Conservation (phyloP, 2,113 vertebrate genomes). For the Phylloscopus whistleri region DNA sequence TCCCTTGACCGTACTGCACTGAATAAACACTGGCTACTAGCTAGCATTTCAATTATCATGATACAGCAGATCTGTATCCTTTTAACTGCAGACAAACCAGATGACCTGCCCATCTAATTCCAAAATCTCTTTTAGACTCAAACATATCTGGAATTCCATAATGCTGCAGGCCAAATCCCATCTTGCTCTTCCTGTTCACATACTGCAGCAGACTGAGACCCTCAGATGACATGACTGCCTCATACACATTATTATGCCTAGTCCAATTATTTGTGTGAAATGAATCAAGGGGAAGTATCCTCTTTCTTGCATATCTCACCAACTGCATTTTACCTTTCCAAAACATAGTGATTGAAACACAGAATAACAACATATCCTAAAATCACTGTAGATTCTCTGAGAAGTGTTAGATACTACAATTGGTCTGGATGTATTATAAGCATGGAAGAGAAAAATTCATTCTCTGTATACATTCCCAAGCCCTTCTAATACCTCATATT, state of each 20-base stretch:
- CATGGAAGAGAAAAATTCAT: background rate
- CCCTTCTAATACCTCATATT: background rate
- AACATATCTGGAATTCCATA: background rate
- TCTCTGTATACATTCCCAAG: background rate
- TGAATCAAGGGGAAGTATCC: background rate
- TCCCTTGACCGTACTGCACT: background rate
- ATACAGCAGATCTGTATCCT: background rate
- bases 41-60: background rate
- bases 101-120: background rate
- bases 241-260: background rate
- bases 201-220: background rate
- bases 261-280: background rate
- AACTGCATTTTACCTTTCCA: background rate
- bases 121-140: background rate
- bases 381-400: background rate
- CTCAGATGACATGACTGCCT: background rate
- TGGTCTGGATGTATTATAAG: background rate
- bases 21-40: background rate
- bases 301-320: background rate
- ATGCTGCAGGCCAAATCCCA: background rate
- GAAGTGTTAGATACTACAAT: background rate
- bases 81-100: background rate
- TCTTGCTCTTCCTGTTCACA: background rate
- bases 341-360: background rate
- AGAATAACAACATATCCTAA: background rate